Conservation (phyloP, 2,888 invertebrate species). For the Synergus itoensis region DNA sequence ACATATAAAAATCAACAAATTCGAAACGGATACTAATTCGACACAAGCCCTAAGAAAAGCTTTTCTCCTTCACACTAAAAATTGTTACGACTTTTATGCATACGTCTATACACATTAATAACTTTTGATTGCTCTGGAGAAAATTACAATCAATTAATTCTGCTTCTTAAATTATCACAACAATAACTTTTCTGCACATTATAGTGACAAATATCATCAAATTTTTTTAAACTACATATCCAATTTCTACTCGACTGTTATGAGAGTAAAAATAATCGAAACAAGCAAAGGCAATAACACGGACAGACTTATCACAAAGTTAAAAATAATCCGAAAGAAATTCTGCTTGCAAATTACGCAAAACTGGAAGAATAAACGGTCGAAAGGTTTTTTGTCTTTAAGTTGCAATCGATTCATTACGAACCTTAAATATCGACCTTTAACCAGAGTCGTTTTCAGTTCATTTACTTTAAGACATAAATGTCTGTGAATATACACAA, state of each 20-base stretch:
- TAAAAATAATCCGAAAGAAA: not conserved
- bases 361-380: constrained; percentile 1
- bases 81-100: too few species aligned
- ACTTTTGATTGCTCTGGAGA: not conserved
- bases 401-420: constrained; percentile 26
- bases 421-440: constrained; percentile 26
- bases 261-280: not conserved
- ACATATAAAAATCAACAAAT: not conserved
- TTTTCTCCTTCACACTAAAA: not conserved
- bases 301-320: constrained; percentile 2
- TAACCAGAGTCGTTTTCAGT: constrained; percentile 26
- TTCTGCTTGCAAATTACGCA: not conserved
- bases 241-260: not conserved
- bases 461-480: constrained; percentile 32
- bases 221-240: not conserved
- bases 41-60: not conserved
- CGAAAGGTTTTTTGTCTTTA: constrained; percentile 1
- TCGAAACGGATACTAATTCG: not conserved
- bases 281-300: constrained; percentile 2
- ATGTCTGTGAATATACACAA: constrained; percentile 24
- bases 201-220: not conserved
- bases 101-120: too few species aligned
- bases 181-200: not conserved
- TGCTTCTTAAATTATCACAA: not conserved
- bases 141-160: not conserved